Percentiles rank a stretch among this genome's conserved stretches.
phyloP scores from a whole-genome alignment of 2,888 invertebrate genomes.

The Palloptera scutellata region DNA sequence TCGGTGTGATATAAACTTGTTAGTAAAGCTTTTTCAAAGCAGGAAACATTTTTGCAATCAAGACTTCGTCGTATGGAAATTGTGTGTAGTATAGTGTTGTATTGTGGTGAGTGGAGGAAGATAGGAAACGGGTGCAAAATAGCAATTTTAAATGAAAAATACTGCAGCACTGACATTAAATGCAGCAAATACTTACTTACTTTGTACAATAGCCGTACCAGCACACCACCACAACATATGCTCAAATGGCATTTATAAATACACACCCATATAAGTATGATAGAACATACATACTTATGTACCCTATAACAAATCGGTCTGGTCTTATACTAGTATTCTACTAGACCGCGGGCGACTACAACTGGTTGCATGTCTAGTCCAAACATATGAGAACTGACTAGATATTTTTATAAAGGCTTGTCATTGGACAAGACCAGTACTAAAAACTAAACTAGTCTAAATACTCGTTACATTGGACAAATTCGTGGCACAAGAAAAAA shows the following conservation, averaged over 20 bases:
- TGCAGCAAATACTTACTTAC: background rate
- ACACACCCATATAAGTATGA: background rate
- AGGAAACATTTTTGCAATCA: background rate
- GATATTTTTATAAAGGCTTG: too few species aligned
- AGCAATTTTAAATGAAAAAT: background rate
- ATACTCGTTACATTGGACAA: too few species aligned
- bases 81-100: background rate
- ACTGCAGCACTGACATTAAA: slow-evolving; percentile 12
- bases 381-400: too few species aligned
- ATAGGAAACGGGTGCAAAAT: background rate
- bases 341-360: too few species aligned
- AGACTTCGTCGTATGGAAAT: slow-evolving; percentile 4
- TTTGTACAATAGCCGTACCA: too few species aligned
- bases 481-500: too few species aligned
- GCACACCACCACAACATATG: background rate
- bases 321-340: too few species aligned
- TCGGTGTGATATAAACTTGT: slow-evolving; percentile 39
- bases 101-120: background rate
- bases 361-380: too few species aligned
- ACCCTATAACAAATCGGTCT: too few species aligned
- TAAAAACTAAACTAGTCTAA: too few species aligned
- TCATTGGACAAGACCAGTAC: too few species aligned
- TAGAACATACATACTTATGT: too few species aligned
- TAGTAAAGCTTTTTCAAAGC: slow-evolving; percentile 7
- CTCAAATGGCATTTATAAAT: background rate